Percentiles rank a stretch among this genome's conserved stretches.
phyloP scores from a whole-genome alignment of 2,888 invertebrate genomes.

The Cheiracanthium punctorium region DNA sequence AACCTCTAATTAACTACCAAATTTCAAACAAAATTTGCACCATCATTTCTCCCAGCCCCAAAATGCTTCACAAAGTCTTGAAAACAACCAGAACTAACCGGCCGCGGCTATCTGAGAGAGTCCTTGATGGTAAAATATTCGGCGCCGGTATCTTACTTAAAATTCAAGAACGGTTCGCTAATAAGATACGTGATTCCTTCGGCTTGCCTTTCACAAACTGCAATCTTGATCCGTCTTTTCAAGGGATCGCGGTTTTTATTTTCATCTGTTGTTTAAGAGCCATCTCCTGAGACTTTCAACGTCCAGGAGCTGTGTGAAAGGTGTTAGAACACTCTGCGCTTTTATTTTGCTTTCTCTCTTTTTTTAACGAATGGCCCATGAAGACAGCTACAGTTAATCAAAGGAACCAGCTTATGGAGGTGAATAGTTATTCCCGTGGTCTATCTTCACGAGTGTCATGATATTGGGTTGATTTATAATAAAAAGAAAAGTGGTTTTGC shows the following conservation, averaged over 20 bases:
- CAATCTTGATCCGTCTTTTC: not conserved
- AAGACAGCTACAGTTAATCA: no score
- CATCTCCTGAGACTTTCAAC: not conserved
- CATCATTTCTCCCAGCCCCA: not conserved
- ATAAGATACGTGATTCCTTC: constrained; percentile 28
- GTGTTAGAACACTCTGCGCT: no score
- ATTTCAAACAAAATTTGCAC: no score
- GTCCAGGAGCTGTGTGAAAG: not conserved
- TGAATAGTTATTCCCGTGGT: no score
- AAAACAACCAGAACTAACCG: not conserved
- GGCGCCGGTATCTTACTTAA: constrained; percentile 17
- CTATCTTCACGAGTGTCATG: no score
- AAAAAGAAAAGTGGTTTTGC: no score
- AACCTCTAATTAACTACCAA: not conserved
- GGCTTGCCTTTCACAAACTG: not conserved
- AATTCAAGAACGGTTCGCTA: constrained; percentile 18
- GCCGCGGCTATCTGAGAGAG: not conserved
- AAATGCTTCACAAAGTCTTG: no score
- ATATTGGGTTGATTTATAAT: no score
- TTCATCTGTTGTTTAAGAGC: not conserved
- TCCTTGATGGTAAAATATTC: not conserved
- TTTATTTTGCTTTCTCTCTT: no score
- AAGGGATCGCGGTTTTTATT: not conserved
- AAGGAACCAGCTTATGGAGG: no score
- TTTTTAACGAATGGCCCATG: no score